phyloP scores from a whole-genome alignment of 2,113 vertebrate genomes.

The Nipponia nippon region DNA sequence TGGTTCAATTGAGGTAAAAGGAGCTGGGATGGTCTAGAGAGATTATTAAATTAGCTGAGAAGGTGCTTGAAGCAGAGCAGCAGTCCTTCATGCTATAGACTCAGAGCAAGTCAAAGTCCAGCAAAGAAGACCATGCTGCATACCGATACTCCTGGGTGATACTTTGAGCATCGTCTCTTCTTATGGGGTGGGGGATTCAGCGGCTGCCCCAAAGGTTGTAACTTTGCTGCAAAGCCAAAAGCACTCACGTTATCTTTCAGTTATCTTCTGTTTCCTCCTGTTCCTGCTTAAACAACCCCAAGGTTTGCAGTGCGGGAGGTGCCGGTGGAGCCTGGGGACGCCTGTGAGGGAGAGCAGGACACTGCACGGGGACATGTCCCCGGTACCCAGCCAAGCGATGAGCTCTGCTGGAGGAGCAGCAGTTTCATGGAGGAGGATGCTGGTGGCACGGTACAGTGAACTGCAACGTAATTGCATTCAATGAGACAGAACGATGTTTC shows the following conservation, averaged over 20 bases:
- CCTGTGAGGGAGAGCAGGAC: background rate
- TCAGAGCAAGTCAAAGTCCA: background rate
- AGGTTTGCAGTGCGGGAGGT: accelerated
- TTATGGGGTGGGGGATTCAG: accelerated
- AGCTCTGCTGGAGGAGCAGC: background rate
- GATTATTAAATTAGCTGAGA: background rate
- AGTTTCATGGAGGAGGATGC: background rate
- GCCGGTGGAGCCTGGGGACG: background rate
- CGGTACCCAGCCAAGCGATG: accelerated
- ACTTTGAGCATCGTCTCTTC: background rate
- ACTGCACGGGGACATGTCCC: accelerated
- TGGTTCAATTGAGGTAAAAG: background rate
- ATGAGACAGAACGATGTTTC: background rate
- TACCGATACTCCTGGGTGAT: background rate
- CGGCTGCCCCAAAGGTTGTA: background rate
- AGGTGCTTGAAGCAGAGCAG: background rate
- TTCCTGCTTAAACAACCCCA: background rate
- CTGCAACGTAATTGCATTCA: accelerated
- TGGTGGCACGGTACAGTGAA: accelerated
- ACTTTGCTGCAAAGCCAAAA: background rate
- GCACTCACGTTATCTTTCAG: accelerated
- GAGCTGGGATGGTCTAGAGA: background rate
- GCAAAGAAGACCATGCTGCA: background rate
- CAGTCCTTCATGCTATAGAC: background rate
- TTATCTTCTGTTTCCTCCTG: background rate